Evolutionary conservation across 2,113 vertebrate genomes (phyloP).

Genomic region (Eidolon helvum): DNA sequence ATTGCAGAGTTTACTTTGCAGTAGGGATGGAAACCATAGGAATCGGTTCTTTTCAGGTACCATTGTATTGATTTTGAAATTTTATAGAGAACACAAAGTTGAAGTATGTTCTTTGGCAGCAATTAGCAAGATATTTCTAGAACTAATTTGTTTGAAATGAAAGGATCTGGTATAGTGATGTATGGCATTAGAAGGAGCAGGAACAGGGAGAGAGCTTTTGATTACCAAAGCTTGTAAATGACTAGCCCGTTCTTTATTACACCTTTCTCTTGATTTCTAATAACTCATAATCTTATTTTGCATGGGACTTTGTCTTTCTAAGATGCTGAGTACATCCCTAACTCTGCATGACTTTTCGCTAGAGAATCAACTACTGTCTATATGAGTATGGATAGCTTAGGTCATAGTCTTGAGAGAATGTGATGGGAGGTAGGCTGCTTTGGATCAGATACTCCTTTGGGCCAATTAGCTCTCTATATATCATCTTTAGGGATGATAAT

Average conservation of each 20-base stretch:
- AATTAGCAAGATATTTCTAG: neutral
- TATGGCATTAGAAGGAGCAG: neutral
- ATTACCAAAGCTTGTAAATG: neutral
- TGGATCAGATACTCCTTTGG: neutral
- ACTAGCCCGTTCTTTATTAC: neutral
- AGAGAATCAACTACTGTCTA: neutral
- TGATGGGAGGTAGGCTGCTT: neutral
- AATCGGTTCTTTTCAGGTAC: neutral
- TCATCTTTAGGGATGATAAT: neutral
- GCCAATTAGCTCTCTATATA: neutral
- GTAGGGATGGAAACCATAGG: neutral
- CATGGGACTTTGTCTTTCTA: neutral
- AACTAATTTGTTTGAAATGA: neutral
- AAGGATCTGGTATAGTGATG: neutral
- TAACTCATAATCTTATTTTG: slow-evolving; percentile 1
- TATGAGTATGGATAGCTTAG: neutral
- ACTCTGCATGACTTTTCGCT: neutral
- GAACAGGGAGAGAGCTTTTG: neutral
- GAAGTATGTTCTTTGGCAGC: neutral
- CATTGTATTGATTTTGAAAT: neutral
- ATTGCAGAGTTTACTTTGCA: neutral
- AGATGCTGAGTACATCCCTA: neutral
- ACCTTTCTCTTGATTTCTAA: neutral
- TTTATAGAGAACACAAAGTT: neutral
- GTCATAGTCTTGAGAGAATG: neutral